phyloP scores from a whole-genome alignment of 1,140 invertebrate species.

The Hycleus phaleratus region DNA sequence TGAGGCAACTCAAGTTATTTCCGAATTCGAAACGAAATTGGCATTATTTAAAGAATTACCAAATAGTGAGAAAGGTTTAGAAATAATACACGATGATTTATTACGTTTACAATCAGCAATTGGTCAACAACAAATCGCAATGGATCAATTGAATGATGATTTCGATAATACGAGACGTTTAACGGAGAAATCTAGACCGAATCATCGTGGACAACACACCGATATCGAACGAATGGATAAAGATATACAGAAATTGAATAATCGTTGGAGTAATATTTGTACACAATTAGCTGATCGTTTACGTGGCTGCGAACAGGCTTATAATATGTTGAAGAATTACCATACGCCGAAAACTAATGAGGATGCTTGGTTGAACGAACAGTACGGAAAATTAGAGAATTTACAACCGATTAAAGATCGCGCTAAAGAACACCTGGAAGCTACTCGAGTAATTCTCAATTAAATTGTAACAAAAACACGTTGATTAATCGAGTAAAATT shows the following conservation, averaged over 20 bases:
- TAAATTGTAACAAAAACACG: not conserved
- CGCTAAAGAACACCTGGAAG: slow-evolving; percentile 65
- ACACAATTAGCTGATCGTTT: slow-evolving; percentile 85
- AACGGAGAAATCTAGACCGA: slow-evolving; percentile 74
- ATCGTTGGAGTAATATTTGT: slow-evolving; percentile 86
- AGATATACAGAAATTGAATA: slow-evolving; percentile 80
- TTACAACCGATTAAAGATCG: slow-evolving; percentile 61
- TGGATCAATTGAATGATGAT: slow-evolving; percentile 88
- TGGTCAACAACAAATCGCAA: slow-evolving; percentile 72
- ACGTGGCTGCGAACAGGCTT: slow-evolving; percentile 76
- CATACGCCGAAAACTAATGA: slow-evolving; percentile 78
- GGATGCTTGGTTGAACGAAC: slow-evolving; percentile 78
- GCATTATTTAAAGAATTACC: slow-evolving; percentile 76
- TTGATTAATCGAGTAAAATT: slow-evolving; percentile 28
- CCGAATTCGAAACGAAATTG: slow-evolving; percentile 86
- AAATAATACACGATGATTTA: slow-evolving; percentile 62
- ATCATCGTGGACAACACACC: slow-evolving; percentile 58
- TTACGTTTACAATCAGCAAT: slow-evolving; percentile 73
- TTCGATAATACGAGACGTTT: slow-evolving; percentile 76
- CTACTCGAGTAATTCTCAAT: slow-evolving; percentile 61
- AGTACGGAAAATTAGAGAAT: slow-evolving; percentile 64
- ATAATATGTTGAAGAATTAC: slow-evolving; percentile 78
- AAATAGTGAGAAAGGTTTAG: slow-evolving; percentile 67
- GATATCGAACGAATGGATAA: slow-evolving; percentile 92
- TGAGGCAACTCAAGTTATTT: slow-evolving; percentile 79